A percentile compares a stretch with the other conserved stretches of the same genome.
These are phyloP conservation scores for Laupala kohalensis DNA, from an alignment of 1,140 invertebrate genomes.

Conservation along the genomic window DNA sequence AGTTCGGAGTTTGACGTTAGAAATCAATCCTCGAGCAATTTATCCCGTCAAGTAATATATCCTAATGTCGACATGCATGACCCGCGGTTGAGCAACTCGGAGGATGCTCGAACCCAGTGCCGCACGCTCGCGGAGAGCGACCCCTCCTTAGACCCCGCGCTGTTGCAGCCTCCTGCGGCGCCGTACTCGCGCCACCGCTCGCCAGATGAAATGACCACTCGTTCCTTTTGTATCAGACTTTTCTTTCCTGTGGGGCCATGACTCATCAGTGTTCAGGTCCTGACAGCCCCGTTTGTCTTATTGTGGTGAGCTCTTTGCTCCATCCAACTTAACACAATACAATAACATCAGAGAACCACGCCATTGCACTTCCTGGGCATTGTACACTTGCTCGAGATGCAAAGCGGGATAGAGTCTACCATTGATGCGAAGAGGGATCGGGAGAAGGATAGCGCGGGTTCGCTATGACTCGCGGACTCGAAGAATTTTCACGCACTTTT, in stretches of 20 bases:
- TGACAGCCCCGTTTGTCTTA: not conserved
- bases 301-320: not conserved
- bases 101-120: too few relatives aligned
- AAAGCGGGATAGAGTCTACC: not conserved
- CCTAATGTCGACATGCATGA: too few relatives aligned
- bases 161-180: too few relatives aligned
- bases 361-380: not conserved
- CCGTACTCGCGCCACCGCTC: not conserved
- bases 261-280: not conserved
- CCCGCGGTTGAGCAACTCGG: too few relatives aligned
- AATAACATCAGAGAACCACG: not conserved
- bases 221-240: not conserved
- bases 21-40: too few relatives aligned
- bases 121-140: too few relatives aligned
- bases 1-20: too few relatives aligned
- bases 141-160: not conserved
- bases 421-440: not conserved
- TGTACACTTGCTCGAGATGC: not conserved
- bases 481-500: not conserved
- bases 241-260: not conserved
- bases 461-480: not conserved
- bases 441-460: not conserved
- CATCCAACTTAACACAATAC: not conserved
- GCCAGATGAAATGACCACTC: not conserved
- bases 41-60: too few relatives aligned